Percentiles rank a stretch among this genome's conserved stretches.
Evolutionary conservation across 2,797 vertebrate genomes (phyloP).

Genomic region (Bucorvus abyssinicus): DNA sequence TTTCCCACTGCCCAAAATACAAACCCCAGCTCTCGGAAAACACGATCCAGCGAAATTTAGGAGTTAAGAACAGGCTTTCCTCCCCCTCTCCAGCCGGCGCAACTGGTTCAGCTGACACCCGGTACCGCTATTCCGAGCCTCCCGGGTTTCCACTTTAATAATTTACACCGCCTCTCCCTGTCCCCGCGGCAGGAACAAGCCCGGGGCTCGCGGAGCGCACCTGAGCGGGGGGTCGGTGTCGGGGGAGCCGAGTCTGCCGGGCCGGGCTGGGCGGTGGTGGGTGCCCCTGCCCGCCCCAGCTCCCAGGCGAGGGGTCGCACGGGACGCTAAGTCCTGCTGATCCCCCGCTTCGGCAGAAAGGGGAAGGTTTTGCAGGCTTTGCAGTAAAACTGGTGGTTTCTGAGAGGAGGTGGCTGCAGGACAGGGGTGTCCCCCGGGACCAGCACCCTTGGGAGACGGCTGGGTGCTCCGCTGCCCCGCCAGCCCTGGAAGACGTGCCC

Average conservation of each 20-base stretch:
- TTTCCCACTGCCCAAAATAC: not conserved
- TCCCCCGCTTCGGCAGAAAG: not conserved
- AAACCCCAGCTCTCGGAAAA: not conserved
- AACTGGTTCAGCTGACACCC: not conserved
- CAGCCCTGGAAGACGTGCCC: not conserved
- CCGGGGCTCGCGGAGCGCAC: not conserved
- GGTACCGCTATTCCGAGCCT: not conserved
- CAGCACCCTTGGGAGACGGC: not conserved
- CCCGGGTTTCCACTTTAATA: slow-evolving; percentile 64
- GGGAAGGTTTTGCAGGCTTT: not conserved
- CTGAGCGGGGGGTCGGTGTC: not conserved
- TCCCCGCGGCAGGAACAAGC: accelerated
- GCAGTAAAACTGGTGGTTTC: not conserved
- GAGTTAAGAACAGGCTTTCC: not conserved
- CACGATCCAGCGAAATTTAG: not conserved
- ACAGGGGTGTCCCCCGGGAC: not conserved
- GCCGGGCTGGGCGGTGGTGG: accelerated
- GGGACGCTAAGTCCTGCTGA: slow-evolving; percentile 30
- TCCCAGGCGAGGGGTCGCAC: not conserved
- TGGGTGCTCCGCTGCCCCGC: accelerated
- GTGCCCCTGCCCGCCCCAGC: not conserved
- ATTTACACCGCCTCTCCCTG: slow-evolving; percentile 33
- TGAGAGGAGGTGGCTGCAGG: not conserved
- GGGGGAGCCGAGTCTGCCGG: accelerated
- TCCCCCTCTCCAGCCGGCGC: not conserved